Conservation (phyloP, 2,888 invertebrate genomes). For the Notodonta dromedarius region DNA sequence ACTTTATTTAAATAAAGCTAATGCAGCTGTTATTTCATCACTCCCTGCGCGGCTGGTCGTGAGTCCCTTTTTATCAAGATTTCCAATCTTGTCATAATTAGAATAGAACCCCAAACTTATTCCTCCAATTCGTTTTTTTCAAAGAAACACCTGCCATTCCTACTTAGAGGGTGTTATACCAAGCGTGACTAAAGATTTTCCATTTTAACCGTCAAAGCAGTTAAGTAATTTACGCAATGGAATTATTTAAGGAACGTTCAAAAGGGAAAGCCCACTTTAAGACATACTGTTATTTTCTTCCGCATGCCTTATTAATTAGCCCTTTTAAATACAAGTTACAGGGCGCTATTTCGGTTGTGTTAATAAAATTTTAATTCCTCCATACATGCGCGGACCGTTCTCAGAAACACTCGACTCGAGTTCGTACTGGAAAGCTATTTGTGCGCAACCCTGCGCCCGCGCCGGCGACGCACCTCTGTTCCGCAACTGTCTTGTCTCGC, state of each 20-base stretch:
- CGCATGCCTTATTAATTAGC: constrained; percentile 20
- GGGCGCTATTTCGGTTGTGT: constrained; percentile 7
- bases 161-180: constrained; percentile 26
- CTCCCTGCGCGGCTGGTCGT: background rate
- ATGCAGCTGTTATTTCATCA: background rate
- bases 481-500: constrained; percentile 68
- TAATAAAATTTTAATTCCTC: constrained; percentile 37
- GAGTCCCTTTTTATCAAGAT: constrained; percentile 11
- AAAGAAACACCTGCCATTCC: constrained; percentile 25
- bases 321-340: constrained; percentile 4
- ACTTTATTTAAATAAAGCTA: background rate
- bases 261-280: background rate
- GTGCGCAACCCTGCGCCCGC: constrained; percentile 74
- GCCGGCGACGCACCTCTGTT: constrained; percentile 70
- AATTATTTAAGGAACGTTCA: constrained; percentile 8
- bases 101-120: constrained; percentile 6
- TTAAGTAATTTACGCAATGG: constrained; percentile 1
- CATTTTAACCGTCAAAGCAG: constrained; percentile 7
- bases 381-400: constrained; percentile 59
- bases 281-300: constrained; percentile 1
- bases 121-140: constrained; percentile 16
- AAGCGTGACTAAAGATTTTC: constrained; percentile 27
- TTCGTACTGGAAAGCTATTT: constrained; percentile 75
- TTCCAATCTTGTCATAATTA: constrained; percentile 19
- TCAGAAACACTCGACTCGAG: constrained; percentile 71